A percentile compares a stretch with the other conserved stretches of the same genome.
phyloP scores from a whole-genome alignment of 2,888 invertebrate genomes.

The Parthenolecanium corni region DNA sequence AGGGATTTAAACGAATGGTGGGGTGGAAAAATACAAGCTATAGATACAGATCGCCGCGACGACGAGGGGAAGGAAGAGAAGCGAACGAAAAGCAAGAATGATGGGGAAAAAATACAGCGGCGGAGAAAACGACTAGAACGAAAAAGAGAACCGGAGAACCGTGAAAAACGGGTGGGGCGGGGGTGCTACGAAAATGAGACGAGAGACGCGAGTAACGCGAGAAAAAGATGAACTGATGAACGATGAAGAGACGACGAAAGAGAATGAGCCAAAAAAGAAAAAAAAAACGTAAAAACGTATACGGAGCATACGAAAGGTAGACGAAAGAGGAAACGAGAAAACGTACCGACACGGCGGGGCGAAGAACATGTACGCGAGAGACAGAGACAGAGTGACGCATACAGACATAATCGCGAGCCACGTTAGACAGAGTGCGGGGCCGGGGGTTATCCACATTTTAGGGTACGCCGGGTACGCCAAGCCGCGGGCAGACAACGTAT shows the following conservation, averaged over 20 bases:
- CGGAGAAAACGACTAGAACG: no score
- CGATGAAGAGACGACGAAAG: no score
- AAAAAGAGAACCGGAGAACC: not conserved
- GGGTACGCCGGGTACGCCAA: not conserved
- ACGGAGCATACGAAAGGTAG: not conserved
- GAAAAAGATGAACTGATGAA: no score
- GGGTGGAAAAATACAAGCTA: no score
- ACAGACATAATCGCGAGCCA: not conserved
- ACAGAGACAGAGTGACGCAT: conserved; percentile 12
- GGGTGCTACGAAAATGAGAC: not conserved
- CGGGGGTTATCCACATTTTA: no score
- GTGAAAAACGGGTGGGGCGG: not conserved
- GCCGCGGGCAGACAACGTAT: no score
- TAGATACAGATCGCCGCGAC: conserved; percentile 3
- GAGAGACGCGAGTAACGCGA: no score
- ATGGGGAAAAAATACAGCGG: no score
- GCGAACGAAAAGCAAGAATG: no score
- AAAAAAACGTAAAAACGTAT: not conserved
- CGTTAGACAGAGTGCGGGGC: not conserved
- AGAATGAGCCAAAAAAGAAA: no score
- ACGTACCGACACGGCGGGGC: not conserved
- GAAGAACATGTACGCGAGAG: not conserved
- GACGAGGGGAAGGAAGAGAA: not conserved
- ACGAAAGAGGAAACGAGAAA: not conserved
- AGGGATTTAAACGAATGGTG: no score